These are phyloP conservation scores for Jaculus jaculus DNA, from an alignment of 2,113 vertebrate species.

Conservation along the genomic window DNA sequence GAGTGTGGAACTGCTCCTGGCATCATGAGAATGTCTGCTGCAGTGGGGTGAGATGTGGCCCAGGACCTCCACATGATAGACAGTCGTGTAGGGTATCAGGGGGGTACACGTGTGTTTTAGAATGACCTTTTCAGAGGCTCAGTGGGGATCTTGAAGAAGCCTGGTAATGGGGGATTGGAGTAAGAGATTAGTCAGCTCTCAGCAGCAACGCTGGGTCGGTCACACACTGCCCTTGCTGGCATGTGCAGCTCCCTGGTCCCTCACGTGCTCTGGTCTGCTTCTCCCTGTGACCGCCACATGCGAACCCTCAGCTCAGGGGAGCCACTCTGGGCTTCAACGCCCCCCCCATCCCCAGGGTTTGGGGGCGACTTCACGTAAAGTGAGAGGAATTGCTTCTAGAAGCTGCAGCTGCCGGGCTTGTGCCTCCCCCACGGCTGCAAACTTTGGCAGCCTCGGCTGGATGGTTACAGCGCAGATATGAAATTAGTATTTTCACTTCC, in stretches of 20 bases:
- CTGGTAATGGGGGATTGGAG: neutral
- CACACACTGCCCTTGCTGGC: neutral
- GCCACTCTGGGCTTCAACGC: neutral
- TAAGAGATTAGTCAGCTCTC: neutral
- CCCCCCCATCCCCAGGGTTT: neutral
- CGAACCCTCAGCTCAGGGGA: neutral
- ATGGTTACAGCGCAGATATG: conserved; percentile 41
- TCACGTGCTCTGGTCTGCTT: neutral
- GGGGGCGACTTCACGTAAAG: neutral
- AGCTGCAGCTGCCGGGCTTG: neutral
- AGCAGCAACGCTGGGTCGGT: neutral
- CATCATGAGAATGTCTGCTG: neutral
- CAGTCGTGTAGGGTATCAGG: neutral
- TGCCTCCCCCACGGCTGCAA: neutral
- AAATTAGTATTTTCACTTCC: conserved; percentile 62
- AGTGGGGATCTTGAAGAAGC: neutral
- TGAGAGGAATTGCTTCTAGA: neutral
- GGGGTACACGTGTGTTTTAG: neutral
- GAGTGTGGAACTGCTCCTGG: neutral
- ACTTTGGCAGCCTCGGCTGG: conserved; percentile 3
- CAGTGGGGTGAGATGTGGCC: neutral
- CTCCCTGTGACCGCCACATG: neutral
- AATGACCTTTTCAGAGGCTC: neutral
- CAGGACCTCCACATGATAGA: too few relatives aligned
- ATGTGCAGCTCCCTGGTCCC: too few relatives aligned